phyloP scores from a whole-genome alignment of 2,797 vertebrate genomes.

The Pelobates cultripes region DNA sequence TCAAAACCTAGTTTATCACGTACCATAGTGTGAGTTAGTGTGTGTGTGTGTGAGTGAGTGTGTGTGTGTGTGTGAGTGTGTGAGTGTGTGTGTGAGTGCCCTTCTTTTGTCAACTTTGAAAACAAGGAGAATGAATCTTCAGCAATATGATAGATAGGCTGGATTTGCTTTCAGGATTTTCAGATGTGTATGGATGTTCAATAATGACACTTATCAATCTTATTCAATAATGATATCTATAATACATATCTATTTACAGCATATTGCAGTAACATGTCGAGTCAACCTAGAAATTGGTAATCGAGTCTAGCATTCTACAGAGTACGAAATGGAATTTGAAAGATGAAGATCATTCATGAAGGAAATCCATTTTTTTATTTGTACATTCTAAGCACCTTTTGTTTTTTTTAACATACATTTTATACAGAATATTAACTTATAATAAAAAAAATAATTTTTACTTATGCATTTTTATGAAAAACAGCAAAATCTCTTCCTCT shows the following conservation, averaged over 20 bases:
- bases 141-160: not conserved
- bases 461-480: not conserved
- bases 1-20: not conserved
- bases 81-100: no score
- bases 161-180: not conserved
- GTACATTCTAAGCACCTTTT: slow-evolving; percentile 44
- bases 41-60: no score
- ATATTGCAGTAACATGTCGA: slow-evolving; percentile 21
- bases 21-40: not conserved
- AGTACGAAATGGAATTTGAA: slow-evolving; percentile 7
- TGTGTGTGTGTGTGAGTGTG: no score
- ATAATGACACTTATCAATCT: not conserved
- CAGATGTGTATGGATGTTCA: not conserved
- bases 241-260: slow-evolving; percentile 47
- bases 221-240: slow-evolving; percentile 13
- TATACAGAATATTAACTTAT: slow-evolving; percentile 51
- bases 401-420: slow-evolving; percentile 9
- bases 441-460: slow-evolving; percentile 8
- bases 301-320: not conserved
- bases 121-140: not conserved
- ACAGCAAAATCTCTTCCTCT: not conserved
- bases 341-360: not conserved
- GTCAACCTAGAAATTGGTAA: not conserved
- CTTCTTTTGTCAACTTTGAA: no score
- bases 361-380: slow-evolving; percentile 18